phyloP scores from a whole-genome alignment of 2,113 vertebrate species.

The Larimichthys polyactis region DNA sequence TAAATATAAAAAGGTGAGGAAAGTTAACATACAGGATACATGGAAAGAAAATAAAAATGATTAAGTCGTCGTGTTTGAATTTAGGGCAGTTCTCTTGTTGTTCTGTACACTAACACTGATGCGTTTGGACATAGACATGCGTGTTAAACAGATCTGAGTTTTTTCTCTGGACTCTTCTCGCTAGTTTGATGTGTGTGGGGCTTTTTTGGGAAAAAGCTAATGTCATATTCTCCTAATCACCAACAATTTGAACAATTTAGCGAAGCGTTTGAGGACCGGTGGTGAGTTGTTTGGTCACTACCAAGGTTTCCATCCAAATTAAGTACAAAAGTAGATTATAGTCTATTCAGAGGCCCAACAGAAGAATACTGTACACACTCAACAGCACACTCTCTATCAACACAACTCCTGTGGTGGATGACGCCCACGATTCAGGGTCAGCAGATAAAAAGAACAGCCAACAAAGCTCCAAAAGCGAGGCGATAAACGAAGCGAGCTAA shows the following conservation, averaged over 20 bases:
- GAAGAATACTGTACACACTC: constrained; percentile 16
- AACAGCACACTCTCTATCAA: not conserved
- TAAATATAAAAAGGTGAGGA: constrained; percentile 16
- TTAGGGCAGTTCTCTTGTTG: constrained; percentile 2
- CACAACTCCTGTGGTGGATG: not conserved
- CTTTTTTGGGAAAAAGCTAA: not conserved
- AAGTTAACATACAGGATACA: not conserved
- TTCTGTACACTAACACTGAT: not conserved
- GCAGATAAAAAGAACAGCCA: not conserved
- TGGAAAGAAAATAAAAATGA: not conserved
- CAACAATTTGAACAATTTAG: not conserved
- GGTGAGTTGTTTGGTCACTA: not conserved
- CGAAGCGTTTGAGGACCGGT: too few relatives aligned
- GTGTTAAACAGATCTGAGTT: not conserved
- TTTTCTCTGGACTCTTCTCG: not conserved
- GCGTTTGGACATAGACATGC: constrained; percentile 5
- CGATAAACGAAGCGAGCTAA: not conserved
- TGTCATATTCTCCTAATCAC: not conserved
- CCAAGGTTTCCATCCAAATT: not conserved
- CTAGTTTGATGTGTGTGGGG: not conserved
- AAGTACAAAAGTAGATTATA: not conserved
- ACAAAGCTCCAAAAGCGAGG: not conserved
- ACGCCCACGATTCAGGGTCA: not conserved
- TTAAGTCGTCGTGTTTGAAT: not conserved
- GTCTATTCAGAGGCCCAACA: constrained; percentile 1